Evolutionary conservation across 2,888 invertebrate species (phyloP), one percentile per base, ranked within the genome.

Genomic region (Toxonevra muliebris): DNA sequence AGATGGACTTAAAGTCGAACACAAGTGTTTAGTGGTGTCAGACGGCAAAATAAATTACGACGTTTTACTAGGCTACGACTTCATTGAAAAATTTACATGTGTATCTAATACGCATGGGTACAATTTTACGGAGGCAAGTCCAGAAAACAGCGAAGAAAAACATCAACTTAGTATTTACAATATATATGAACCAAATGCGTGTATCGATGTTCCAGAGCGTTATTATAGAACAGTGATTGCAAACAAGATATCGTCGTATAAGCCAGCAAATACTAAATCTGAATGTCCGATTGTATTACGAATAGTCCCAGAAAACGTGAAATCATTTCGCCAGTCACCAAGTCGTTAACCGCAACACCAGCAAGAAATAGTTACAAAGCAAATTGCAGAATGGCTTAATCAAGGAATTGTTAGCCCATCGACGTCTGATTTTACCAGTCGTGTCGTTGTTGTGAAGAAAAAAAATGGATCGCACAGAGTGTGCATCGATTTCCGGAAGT

Each of bases 401-500:
- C 11, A 62, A 40, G 67, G 61, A 11, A 69, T 68, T 12, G 63
- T 69, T 11, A 58, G 63, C 12, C 15, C 58, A 12, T 65, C 70
- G 1, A 58, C 19, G 40, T 61, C 61, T 12, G 45, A 69, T 17
- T 61, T 48, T 55, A 59, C 67, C 12, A 69, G 67, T 50, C 63
- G 68, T 52, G 64, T 68, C 7, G 69, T 69, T 1, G 61, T 69
- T 9, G 54, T 53, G 15, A 64, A 65, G 20, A 70, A 70, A 52
- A 72, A 72, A 53, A 63, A 72, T 42, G 72, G 65, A 11, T 41
- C 66, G 1, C 11, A 43, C 17, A 57, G 70, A n/a, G 50, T 72
- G 17, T 85, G 84, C 69, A 75, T 85, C 0, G 84, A 86, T 67
- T 86, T 80, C 69, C 66, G 85, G 10, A 69, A 72, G 30, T 57